These are phyloP conservation scores for Melozone crissalis DNA, from an alignment of 2,113 vertebrate genomes.

Conservation along the genomic window DNA sequence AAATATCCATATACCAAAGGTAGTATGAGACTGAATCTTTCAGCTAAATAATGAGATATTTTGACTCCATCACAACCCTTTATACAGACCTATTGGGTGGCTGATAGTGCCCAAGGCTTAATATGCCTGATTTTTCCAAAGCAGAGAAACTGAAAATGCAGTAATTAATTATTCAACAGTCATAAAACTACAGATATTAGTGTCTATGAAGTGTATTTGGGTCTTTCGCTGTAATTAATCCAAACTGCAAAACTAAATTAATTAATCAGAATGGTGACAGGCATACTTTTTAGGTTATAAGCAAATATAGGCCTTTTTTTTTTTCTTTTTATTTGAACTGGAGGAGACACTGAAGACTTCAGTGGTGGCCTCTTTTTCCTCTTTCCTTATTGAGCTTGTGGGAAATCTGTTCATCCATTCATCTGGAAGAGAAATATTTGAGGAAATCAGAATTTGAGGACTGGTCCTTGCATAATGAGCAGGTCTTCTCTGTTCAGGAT, in stretches of 20 bases:
- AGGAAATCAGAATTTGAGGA: background rate
- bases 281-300: background rate
- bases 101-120: background rate
- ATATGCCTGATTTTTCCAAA: background rate
- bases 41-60: background rate
- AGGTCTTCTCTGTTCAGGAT: background rate
- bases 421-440: background rate
- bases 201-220: background rate
- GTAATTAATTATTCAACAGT: background rate
- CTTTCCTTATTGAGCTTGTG: background rate
- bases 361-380: background rate
- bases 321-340: background rate
- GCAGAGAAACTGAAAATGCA: background rate
- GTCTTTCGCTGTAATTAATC: background rate
- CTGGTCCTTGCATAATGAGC: background rate
- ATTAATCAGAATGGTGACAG: background rate
- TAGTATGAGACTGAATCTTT: background rate
- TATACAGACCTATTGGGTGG: background rate
- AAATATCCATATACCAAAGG: background rate
- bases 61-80: background rate
- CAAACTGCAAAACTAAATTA: background rate
- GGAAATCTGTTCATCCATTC: background rate
- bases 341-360: background rate
- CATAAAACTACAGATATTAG: background rate
- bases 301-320: accelerated